Base-by-base conservation (phyloP, 2,113 vertebrate genomes). In the Campylomormyrus tamandua region DNA sequence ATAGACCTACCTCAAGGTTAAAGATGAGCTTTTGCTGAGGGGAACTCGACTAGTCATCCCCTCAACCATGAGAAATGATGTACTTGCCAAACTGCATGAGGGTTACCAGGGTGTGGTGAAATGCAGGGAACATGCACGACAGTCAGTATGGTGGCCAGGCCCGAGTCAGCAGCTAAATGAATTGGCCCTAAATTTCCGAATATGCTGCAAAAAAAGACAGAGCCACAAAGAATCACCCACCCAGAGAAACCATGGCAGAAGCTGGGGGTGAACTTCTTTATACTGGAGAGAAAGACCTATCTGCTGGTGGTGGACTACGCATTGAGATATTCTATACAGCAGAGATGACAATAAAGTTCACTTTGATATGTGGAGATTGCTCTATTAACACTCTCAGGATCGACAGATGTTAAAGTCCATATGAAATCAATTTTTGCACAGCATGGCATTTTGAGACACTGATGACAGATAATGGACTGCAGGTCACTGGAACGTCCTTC, bases 61-160 rank as follows among this genome's bases (percentile, higher is more conserved):
- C 6, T 52, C 86, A 62, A n/a, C 24, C 1, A 56, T 90, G 90
- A 13, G 46, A 19, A 91, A 90, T 0, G 1, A 70, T 0, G 39
- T 93, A 3, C 31, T 89, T 7, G 35, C 48, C 3, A 91, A 77
- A 31, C 35, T 90, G 0, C 87, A 89, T 5, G n/a, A 92, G 31
- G 91, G 90, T 10, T 90, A 93, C 10, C 90, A 89, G 46, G 84
- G 83, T 3, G 66, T 90, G 0, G 39, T 66, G 0, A 91, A 90
- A 24, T 93, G 90, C 31, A 88, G 17, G 39, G 77, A 80, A 1
- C 39, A 74, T 45, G 50, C 87, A 15, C 13, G 35, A 6, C 77
- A 90, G 52, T 52, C 49, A n/a, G 39, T 90, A 48, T 90, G 86
- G 91, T 91, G 91, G 87, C 91, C 89, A 11, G 87, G 89, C 27